Evolutionary conservation across 2,113 vertebrate genomes (phyloP).

Genomic region (Danio rerio): DNA sequence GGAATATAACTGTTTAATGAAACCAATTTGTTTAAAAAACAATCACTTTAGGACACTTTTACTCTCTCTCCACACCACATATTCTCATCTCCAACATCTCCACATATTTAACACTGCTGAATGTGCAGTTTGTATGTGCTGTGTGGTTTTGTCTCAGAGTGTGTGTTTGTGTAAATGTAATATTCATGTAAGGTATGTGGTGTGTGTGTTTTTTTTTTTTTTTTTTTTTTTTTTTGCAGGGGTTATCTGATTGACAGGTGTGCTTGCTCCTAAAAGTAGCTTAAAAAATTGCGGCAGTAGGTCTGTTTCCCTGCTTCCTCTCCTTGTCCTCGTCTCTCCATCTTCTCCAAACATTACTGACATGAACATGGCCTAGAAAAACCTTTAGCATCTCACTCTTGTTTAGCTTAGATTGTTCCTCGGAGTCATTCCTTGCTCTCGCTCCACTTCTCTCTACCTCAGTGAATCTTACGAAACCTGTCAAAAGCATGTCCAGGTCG

Average conservation of each 20-base stretch:
- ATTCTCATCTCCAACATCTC: slow-evolving; percentile 11
- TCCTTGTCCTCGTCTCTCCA: slow-evolving; percentile 11
- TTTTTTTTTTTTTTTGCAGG: too few species aligned
- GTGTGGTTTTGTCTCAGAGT: slow-evolving; percentile 1
- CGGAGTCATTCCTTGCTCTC: slow-evolving; percentile 6
- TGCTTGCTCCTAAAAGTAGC: slow-evolving; percentile 2
- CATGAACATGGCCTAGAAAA: slow-evolving; percentile 65
- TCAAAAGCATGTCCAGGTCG: background rate
- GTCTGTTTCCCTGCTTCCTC: background rate
- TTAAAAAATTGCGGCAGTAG: slow-evolving; percentile 7
- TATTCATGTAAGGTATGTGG: slow-evolving; percentile 19
- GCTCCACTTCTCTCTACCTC: slow-evolving; percentile 17
- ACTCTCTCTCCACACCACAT: slow-evolving; percentile 10
- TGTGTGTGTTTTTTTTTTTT: background rate
- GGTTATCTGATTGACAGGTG: background rate
- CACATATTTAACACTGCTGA: slow-evolving; percentile 21
- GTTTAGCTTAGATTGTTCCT: slow-evolving; percentile 42
- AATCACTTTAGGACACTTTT: too few species aligned
- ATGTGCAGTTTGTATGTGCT: slow-evolving; percentile 20
- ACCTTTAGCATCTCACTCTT: slow-evolving; percentile 53
- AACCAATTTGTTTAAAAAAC: too few species aligned
- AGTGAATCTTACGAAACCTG: slow-evolving; percentile 7
- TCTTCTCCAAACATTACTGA: slow-evolving; percentile 42
- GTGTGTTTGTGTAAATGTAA: slow-evolving; percentile 11
- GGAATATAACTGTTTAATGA: too few species aligned